Conservation (phyloP, 2,888 invertebrate species). For the Meta bourneti region DNA sequence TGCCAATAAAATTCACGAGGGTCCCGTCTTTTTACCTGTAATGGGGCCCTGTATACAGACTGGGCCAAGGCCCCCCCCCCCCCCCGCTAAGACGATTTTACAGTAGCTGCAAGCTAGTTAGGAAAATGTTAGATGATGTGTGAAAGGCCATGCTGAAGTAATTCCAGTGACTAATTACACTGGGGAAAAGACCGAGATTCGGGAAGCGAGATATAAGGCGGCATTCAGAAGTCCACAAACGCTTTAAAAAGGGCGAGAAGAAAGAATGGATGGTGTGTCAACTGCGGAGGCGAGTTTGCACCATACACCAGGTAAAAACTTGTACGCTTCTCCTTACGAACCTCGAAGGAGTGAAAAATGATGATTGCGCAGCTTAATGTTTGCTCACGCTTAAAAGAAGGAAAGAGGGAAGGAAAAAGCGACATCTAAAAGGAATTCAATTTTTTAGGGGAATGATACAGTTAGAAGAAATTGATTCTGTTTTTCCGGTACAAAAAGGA, state of each 20-base stretch:
- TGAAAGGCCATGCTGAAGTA: too few species aligned
- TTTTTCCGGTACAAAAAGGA: not conserved
- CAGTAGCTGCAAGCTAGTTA: too few species aligned
- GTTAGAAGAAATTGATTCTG: constrained; percentile 19
- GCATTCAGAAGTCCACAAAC: not conserved
- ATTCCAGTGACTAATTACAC: not conserved
- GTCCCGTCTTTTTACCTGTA: too few species aligned
- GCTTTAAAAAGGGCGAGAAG: not conserved
- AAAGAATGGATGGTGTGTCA: constrained; percentile 17
- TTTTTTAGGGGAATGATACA: constrained; percentile 29
- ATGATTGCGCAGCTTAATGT: constrained; percentile 53
- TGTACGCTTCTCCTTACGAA: constrained; percentile 7
- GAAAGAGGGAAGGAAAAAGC: not conserved
- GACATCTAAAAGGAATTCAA: constrained; percentile 1
- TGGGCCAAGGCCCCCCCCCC: too few species aligned
- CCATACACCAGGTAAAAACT: not conserved
- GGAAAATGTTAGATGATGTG: too few species aligned
- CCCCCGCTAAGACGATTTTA: too few species aligned
- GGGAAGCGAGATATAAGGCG: not conserved
- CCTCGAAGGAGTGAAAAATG: constrained; percentile 44
- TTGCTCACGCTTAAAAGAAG: constrained; percentile 16
- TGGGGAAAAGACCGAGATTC: not conserved
- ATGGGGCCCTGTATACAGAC: too few species aligned
- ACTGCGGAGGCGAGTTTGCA: not conserved
- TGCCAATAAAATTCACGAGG: too few species aligned